These are phyloP conservation scores for Drosophila neonasuta DNA, from an alignment of 2,888 invertebrate genomes.

Conservation along the genomic window DNA sequence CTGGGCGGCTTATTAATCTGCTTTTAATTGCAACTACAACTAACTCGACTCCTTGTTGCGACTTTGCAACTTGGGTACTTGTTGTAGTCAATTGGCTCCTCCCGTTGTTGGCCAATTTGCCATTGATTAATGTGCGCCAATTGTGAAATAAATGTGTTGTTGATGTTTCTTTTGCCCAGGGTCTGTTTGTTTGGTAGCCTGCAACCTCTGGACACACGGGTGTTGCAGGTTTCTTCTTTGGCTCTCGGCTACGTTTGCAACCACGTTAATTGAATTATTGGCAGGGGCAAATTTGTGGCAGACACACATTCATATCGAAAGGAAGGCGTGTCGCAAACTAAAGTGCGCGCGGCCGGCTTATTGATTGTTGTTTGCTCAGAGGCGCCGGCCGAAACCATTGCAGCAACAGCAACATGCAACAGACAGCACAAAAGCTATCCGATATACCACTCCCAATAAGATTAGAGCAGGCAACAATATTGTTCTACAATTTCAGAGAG, in stretches of 20 bases:
- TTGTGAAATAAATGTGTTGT: conserved; percentile 78
- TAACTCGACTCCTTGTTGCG: conserved; percentile 41
- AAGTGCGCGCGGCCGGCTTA: conserved; percentile 52
- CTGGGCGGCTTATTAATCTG: conserved; percentile 79
- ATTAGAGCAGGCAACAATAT: background rate
- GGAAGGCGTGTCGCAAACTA: conserved; percentile 38
- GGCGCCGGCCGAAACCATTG: conserved; percentile 29
- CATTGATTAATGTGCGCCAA: conserved; percentile 76
- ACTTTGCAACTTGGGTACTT: conserved; percentile 59
- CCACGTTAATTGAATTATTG: conserved; percentile 73
- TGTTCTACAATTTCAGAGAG: too few species aligned
- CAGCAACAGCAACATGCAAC: conserved; percentile 8
- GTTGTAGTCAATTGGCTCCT: conserved; percentile 48
- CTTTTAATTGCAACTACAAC: conserved; percentile 79
- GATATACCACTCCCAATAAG: background rate
- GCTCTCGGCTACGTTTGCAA: conserved; percentile 8
- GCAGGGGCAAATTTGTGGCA: conserved; percentile 70
- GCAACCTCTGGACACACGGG: conserved; percentile 21
- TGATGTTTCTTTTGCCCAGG: conserved; percentile 53
- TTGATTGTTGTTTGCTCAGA: conserved; percentile 68
- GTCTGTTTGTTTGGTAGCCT: conserved; percentile 20
- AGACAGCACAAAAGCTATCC: background rate
- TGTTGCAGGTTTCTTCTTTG: conserved; percentile 51
- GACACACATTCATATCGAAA: conserved; percentile 54
- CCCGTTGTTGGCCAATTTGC: conserved; percentile 44